Conservation (phyloP, 2,888 invertebrate genomes). For the Therioaphis trifolii region DNA sequence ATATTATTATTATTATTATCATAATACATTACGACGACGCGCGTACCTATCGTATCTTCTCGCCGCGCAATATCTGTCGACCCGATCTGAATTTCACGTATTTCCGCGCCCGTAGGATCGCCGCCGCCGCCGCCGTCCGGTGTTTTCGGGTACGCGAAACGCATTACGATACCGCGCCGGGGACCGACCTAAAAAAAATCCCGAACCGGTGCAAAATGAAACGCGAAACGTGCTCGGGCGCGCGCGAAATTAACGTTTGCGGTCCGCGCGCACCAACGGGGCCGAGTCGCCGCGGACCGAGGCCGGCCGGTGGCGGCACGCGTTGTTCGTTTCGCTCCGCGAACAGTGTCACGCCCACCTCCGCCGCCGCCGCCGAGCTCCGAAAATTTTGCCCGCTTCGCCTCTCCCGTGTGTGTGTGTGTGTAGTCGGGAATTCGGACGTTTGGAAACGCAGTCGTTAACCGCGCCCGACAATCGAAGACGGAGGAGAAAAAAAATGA, state of each 20-base stretch:
- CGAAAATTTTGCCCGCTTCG: not conserved
- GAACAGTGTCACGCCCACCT: not conserved
- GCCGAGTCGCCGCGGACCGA: too few species aligned
- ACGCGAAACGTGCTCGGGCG: conserved; percentile 31
- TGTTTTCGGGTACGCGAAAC: not conserved
- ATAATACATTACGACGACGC: not conserved
- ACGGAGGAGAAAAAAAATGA: not conserved
- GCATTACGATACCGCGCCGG: too few species aligned
- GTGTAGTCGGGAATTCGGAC: conserved; percentile 9
- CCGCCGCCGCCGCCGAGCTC: not conserved
- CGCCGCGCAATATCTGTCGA: not conserved
- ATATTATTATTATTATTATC: not conserved
- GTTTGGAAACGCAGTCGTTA: not conserved
- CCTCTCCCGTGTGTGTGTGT: too few species aligned
- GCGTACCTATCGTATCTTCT: not conserved
- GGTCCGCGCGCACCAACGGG: not conserved
- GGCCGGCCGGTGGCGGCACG: too few species aligned
- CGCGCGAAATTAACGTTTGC: conserved; percentile 41
- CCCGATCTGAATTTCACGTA: not conserved
- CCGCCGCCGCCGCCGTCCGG: too few species aligned
- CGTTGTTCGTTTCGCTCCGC: not conserved
- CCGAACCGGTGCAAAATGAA: conserved; percentile 17
- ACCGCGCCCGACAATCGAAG: not conserved
- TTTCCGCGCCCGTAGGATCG: too few species aligned
- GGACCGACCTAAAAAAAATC: too few species aligned